Percentiles rank a stretch among this genome's conserved stretches.
These are phyloP conservation scores for Halcyon senegalensis DNA, from an alignment of 2,113 vertebrate genomes.

Conservation along the genomic window DNA sequence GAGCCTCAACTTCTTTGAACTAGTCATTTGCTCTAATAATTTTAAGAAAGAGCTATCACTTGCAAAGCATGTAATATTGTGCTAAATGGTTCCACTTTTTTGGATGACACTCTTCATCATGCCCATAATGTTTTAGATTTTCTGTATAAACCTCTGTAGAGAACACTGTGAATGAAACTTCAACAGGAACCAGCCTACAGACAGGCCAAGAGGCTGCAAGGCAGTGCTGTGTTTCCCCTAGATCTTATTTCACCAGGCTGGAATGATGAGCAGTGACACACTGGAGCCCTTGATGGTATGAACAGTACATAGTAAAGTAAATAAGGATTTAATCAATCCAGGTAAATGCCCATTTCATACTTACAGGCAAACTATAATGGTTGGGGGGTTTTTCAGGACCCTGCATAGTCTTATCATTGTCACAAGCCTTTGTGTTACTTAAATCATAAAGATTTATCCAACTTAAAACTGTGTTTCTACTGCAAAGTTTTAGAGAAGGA, in stretches of 20 bases:
- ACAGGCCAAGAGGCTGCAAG: not conserved
- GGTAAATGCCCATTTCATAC: not conserved
- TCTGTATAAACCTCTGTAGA: not conserved
- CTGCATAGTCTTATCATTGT: not conserved
- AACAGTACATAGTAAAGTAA: not conserved
- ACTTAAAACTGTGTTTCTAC: not conserved
- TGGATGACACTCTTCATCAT: not conserved
- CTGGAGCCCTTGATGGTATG: not conserved
- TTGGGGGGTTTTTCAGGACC: not conserved
- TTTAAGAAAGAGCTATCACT: not conserved
- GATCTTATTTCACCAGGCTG: not conserved
- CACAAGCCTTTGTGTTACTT: not conserved
- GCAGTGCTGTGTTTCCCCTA: rapidly evolving
- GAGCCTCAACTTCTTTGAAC: not conserved
- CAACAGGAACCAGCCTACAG: not conserved
- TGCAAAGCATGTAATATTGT: not conserved
- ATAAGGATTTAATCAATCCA: not conserved
- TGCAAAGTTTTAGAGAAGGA: not conserved
- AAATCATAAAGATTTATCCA: not conserved
- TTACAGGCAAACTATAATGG: not conserved
- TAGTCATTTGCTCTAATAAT: not conserved
- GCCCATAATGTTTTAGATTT: not conserved
- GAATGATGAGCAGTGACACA: not conserved
- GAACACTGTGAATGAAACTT: not conserved
- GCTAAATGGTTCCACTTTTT: not conserved